phyloP scores from a whole-genome alignment of 1,140 invertebrate species.

The Pristionchus pacificus region DNA sequence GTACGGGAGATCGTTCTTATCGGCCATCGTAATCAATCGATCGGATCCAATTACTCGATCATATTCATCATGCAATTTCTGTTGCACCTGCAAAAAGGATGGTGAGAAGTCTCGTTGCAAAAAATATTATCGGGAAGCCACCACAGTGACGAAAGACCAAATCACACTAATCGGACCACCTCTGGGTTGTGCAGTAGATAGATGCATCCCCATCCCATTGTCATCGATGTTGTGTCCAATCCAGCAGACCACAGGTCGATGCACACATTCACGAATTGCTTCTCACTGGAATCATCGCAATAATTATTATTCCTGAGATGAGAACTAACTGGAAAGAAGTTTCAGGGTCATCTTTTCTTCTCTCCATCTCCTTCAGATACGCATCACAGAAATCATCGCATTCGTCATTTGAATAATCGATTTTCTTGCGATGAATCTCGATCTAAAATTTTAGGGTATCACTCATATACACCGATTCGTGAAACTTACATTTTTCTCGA shows the following conservation, averaged over 20 bases:
- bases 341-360: slow-evolving; percentile 16
- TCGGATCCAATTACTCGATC: slow-evolving; percentile 61
- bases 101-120: no score
- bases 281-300: slow-evolving; percentile 11
- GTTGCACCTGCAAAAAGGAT: slow-evolving; percentile 61
- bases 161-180: slow-evolving; percentile 6
- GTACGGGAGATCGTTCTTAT: slow-evolving; percentile 33
- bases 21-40: slow-evolving; percentile 30
- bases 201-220: slow-evolving; percentile 70
- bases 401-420: slow-evolving; percentile 7
- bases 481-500: background rate
- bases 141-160: background rate
- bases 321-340: slow-evolving; percentile 11
- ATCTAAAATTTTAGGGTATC: background rate
- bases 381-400: slow-evolving; percentile 26
- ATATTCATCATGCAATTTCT: slow-evolving; percentile 68
- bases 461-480: background rate
- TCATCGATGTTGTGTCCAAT: slow-evolving; percentile 69
- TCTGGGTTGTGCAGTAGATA: slow-evolving; percentile 68
- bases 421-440: background rate
- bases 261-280: slow-evolving; percentile 25
- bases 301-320: background rate
- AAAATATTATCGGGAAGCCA: background rate
- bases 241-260: slow-evolving; percentile 39
- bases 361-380: slow-evolving; percentile 30